phyloP scores from a whole-genome alignment of 1,140 invertebrate genomes.

The Calycopis cecrops region DNA sequence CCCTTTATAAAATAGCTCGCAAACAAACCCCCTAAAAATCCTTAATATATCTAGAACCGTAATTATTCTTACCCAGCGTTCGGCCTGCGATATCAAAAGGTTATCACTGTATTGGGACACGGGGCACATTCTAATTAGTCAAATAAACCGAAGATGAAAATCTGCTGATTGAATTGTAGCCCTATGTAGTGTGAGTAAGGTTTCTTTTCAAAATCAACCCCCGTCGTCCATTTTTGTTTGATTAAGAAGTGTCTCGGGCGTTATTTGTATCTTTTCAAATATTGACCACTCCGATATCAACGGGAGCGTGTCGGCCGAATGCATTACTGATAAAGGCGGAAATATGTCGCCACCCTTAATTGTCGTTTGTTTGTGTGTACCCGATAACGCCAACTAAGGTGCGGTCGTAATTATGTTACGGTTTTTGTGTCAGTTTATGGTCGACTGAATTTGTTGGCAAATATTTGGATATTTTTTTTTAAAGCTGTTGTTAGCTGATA shows the following conservation, averaged over 20 bases:
- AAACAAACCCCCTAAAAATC: not conserved
- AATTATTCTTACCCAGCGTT: not conserved
- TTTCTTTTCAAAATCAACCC: not conserved
- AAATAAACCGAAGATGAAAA: constrained; percentile 1
- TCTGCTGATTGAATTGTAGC: not conserved
- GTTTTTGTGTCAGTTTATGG: constrained; percentile 32
- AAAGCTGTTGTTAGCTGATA: too few species aligned
- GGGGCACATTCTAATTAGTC: constrained; percentile 3
- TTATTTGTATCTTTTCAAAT: constrained; percentile 57
- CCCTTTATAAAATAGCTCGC: too few species aligned
- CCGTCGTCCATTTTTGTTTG: constrained; percentile 7
- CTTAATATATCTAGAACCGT: not conserved
- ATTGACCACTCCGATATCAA: constrained; percentile 63
- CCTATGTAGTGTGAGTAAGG: not conserved
- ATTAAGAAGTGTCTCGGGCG: constrained; percentile 15
- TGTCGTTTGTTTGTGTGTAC: constrained; percentile 38
- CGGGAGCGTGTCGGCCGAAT: constrained; percentile 40
- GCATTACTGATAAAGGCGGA: constrained; percentile 44
- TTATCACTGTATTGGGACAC: constrained; percentile 1
- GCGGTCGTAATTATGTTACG: constrained; percentile 13
- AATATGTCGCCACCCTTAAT: constrained; percentile 47
- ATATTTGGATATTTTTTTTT: too few species aligned
- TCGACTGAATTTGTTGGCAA: too few species aligned
- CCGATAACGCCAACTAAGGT: constrained; percentile 14
- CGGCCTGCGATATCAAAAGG: not conserved